Evolutionary conservation across 2,113 vertebrate genomes (phyloP).

Genomic region (Chauna torquata): DNA sequence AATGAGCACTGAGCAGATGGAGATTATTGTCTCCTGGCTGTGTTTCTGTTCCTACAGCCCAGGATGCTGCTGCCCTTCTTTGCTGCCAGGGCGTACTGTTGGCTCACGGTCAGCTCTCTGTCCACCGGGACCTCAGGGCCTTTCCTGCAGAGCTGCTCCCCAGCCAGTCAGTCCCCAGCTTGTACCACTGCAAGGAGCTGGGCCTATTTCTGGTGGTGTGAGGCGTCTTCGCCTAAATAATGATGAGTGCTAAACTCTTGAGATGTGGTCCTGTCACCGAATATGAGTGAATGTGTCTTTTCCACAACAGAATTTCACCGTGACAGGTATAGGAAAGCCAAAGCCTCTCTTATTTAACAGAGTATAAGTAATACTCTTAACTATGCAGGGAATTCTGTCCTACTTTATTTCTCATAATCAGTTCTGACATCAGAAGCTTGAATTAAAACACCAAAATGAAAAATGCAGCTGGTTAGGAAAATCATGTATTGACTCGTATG

Average conservation of each 20-base stretch:
- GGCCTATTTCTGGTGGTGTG: neutral
- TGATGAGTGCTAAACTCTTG: neutral
- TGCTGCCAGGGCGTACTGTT: neutral
- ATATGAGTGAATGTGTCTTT: neutral
- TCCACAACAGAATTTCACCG: neutral
- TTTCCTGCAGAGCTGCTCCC: neutral
- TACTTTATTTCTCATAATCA: neutral
- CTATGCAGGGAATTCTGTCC: neutral
- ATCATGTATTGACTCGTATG: slow-evolving; percentile 9
- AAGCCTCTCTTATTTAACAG: neutral
- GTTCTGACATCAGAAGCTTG: slow-evolving; percentile 5
- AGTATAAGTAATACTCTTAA: neutral
- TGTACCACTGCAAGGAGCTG: neutral
- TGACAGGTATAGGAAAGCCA: neutral
- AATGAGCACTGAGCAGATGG: neutral
- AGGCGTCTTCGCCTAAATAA: neutral
- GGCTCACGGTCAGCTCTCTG: neutral
- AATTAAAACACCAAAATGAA: slow-evolving; percentile 22
- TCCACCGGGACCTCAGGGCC: neutral
- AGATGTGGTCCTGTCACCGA: neutral
- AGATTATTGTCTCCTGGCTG: neutral
- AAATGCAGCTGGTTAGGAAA: slow-evolving; percentile 24
- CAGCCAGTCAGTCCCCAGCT: neutral
- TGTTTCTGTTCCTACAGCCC: neutral
- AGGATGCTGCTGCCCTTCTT: neutral